phyloP scores from a whole-genome alignment of 2,888 invertebrate genomes.

The Lithosia quadra region DNA sequence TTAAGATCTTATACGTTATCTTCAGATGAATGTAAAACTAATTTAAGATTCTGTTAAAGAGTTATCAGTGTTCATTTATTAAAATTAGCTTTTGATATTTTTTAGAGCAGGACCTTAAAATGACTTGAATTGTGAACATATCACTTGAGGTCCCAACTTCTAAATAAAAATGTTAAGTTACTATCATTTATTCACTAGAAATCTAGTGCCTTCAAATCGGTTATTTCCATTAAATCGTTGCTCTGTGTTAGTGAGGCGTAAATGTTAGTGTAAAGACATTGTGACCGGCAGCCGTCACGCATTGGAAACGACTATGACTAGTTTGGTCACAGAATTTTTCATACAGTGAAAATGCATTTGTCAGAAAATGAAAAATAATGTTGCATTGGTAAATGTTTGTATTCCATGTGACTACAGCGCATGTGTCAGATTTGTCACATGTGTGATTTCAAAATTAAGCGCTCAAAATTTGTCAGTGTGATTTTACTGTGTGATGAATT shows the following conservation, averaged over 20 bases:
- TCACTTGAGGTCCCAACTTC: conserved; percentile 44
- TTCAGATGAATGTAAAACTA: not conserved
- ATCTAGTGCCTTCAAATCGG: conserved; percentile 80
- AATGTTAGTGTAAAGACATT: conserved; percentile 52
- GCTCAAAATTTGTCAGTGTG: conserved; percentile 1
- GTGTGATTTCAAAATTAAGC: conserved; percentile 2
- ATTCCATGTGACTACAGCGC: not conserved
- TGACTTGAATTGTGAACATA: conserved; percentile 53
- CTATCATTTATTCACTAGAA: conserved; percentile 70
- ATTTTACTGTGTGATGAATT: conserved; percentile 21
- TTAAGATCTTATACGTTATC: not conserved
- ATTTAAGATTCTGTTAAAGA: not conserved
- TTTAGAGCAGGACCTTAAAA: conserved; percentile 42
- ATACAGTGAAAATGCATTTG: conserved; percentile 22
- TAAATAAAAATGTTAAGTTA: conserved; percentile 20
- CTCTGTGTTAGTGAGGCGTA: conserved; percentile 80
- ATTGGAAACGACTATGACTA: conserved; percentile 18
- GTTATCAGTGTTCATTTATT: not conserved
- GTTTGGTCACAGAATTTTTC: conserved; percentile 25
- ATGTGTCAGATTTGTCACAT: conserved; percentile 3
- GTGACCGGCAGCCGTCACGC: conserved; percentile 43
- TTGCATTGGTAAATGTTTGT: not conserved
- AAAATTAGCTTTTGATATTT: conserved; percentile 6
- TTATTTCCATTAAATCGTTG: conserved; percentile 64
- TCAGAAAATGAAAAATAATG: not conserved